phyloP scores from a whole-genome alignment of 2,113 vertebrate species.

The Ctenomys sociabilis region DNA sequence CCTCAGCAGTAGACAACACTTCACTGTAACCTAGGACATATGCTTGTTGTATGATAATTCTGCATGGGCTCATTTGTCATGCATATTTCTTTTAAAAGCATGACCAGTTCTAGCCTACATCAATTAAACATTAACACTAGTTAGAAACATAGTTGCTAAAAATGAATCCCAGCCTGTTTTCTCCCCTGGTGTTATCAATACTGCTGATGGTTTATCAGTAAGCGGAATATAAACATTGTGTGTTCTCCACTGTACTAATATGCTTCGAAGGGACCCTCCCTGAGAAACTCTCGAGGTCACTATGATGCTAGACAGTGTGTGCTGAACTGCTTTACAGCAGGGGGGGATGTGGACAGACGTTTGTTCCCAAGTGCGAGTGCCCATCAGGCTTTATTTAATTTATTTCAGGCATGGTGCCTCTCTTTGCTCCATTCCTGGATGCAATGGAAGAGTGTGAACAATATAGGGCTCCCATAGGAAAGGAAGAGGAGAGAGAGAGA shows the following conservation, averaged over 20 bases:
- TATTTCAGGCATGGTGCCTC: not conserved
- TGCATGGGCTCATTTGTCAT: not conserved
- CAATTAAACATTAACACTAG: not conserved
- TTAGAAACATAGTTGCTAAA: not conserved
- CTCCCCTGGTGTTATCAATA: not conserved
- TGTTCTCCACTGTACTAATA: not conserved
- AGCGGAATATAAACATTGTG: not conserved
- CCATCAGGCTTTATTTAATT: fast-evolving
- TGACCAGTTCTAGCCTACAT: not conserved
- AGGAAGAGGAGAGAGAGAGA: too few relatives aligned
- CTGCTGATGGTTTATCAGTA: not conserved
- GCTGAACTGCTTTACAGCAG: not conserved
- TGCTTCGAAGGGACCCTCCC: not conserved
- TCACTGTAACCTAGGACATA: not conserved
- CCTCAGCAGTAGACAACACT: not conserved
- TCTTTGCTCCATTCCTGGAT: not conserved
- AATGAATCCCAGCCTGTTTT: not conserved
- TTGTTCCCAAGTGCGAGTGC: fast-evolving
- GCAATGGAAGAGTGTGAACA: fast-evolving
- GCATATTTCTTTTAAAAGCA: not conserved
- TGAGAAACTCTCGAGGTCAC: not conserved
- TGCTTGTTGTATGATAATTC: not conserved
- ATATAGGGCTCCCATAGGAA: not conserved
- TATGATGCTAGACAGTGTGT: not conserved
- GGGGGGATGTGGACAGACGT: not conserved